phyloP scores from a whole-genome alignment of 2,797 vertebrate genomes.

The Falco novaeseelandiae region DNA sequence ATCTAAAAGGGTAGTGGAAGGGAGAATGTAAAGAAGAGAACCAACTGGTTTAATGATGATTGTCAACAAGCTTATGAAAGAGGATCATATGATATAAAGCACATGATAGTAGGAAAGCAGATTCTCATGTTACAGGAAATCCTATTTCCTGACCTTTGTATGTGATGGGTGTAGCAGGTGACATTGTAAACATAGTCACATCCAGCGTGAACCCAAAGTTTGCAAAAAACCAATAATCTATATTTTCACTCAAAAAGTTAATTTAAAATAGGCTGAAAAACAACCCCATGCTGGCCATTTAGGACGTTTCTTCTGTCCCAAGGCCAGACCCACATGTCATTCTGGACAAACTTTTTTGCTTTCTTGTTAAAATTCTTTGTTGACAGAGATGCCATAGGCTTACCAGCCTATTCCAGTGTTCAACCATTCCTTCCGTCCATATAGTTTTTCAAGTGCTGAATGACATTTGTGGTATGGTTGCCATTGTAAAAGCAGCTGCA shows the following conservation, averaged over 20 bases:
- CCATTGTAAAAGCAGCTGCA: neutral
- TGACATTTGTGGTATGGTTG: neutral
- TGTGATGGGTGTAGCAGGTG: neutral
- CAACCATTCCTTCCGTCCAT: neutral
- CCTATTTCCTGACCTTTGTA: neutral
- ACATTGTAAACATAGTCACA: neutral
- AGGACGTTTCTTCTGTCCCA: neutral
- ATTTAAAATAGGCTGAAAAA: neutral
- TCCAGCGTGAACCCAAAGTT: neutral
- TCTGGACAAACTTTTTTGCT: neutral
- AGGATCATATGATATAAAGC: neutral
- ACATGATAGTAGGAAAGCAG: neutral
- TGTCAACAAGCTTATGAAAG: neutral
- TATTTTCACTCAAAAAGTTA: neutral
- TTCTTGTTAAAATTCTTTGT: neutral
- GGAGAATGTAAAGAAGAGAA: neutral
- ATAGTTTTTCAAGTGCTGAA: neutral
- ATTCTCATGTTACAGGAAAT: neutral
- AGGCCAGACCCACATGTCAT: fast-evolving
- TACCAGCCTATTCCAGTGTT: neutral
- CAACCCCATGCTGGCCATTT: neutral
- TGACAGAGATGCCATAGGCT: neutral
- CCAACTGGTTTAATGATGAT: neutral
- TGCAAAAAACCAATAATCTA: neutral
- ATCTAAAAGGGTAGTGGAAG: neutral